A percentile compares a stretch with the other conserved stretches of the same genome.
Conservation (phyloP, 2,888 invertebrate genomes). For the Baronia brevicornis region DNA sequence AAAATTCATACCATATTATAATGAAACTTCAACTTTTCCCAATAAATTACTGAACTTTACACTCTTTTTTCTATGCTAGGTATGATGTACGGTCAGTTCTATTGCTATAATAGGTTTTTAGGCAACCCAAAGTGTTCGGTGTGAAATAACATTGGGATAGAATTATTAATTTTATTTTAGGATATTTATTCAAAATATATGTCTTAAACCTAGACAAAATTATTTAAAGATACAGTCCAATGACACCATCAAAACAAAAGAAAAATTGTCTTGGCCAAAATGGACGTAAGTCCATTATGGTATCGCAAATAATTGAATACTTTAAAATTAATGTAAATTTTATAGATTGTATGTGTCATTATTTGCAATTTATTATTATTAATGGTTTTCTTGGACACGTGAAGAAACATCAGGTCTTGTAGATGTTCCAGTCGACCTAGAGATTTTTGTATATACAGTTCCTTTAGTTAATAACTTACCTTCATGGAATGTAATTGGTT, state of each 20-base stretch:
- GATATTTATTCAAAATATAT: too few species aligned
- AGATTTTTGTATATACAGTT: neutral
- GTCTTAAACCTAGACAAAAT: neutral
- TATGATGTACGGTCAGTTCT: neutral
- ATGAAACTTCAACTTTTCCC: constrained; percentile 49
- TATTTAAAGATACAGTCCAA: too few species aligned
- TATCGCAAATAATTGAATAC: neutral
- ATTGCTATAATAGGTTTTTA: neutral
- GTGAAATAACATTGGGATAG: too few species aligned
- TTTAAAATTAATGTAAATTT: constrained; percentile 1
- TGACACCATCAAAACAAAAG: too few species aligned
- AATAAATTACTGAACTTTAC: constrained; percentile 46
- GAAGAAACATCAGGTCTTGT: neutral
- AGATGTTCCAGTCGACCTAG: neutral
- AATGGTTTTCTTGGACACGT: constrained; percentile 4
- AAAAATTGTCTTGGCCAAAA: neutral
- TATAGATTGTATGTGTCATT: constrained; percentile 1
- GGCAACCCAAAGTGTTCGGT: too few species aligned
- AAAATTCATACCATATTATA: constrained; percentile 59
- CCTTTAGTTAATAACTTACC: too few species aligned
- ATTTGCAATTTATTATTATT: constrained; percentile 5
- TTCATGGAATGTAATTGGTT: too few species aligned
- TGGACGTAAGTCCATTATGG: neutral
- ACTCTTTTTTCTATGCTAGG: constrained; percentile 30
- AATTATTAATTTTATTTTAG: too few species aligned